Conservation (phyloP, 2,888 invertebrate genomes). For the Cynaeus angustus region DNA sequence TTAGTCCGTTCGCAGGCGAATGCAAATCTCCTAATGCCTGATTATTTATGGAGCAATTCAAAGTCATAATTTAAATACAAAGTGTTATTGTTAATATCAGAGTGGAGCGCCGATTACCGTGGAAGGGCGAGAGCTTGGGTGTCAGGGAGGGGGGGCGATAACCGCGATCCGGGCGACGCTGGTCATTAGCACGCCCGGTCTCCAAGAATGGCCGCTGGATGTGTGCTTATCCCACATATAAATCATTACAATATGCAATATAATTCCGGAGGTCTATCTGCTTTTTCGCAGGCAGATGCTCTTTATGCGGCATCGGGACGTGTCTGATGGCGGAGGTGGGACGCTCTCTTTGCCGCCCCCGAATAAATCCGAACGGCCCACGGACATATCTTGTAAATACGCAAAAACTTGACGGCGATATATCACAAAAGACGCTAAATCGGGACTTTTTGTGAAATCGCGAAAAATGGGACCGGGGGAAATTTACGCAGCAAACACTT, state of each 20-base stretch:
- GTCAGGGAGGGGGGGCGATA: slow-evolving; percentile 58
- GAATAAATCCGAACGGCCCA: slow-evolving; percentile 56
- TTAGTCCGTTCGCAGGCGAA: slow-evolving; percentile 66
- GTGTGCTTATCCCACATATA: slow-evolving; percentile 72
- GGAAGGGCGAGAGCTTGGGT: slow-evolving; percentile 58
- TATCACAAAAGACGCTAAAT: slow-evolving; percentile 53
- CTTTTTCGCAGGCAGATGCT: slow-evolving; percentile 72
- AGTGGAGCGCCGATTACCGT: slow-evolving; percentile 68
- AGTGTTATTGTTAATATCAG: slow-evolving; percentile 73
- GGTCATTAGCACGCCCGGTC: slow-evolving; percentile 73
- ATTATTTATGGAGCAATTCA: slow-evolving; percentile 72
- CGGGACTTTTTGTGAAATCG: slow-evolving; percentile 23
- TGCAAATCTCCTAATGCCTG: slow-evolving; percentile 72
- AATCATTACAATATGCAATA: slow-evolving; percentile 74
- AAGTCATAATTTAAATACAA: slow-evolving; percentile 73
- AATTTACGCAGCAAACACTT: slow-evolving; percentile 18
- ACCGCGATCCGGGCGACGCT: slow-evolving; percentile 71
- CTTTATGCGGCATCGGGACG: slow-evolving; percentile 65
- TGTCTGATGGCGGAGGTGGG: slow-evolving; percentile 46
- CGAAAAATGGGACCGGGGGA: slow-evolving; percentile 9
- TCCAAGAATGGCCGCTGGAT: slow-evolving; percentile 72
- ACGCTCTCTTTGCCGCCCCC: slow-evolving; percentile 39
- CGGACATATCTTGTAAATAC: slow-evolving; percentile 36
- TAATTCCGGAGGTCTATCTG: slow-evolving; percentile 72
- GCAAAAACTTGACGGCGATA: slow-evolving; percentile 62